Percentiles rank a stretch among this genome's conserved stretches.
phyloP scores from a whole-genome alignment of 92 coral and sea anemone species.

The Epizoanthus scotinus region DNA sequence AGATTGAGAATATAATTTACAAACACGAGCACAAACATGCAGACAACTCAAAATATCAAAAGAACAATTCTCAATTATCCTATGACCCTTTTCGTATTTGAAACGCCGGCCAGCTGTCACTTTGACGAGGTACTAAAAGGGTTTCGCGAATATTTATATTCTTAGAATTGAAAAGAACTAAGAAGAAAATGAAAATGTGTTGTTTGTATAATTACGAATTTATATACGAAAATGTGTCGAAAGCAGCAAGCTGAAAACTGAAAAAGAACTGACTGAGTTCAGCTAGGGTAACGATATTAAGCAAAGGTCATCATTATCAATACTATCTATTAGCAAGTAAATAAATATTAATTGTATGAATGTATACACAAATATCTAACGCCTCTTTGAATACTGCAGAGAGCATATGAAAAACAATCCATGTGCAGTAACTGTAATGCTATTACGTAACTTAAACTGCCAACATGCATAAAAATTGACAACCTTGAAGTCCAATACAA shows the following conservation, averaged over 20 bases:
- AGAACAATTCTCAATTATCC: neutral
- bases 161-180: neutral
- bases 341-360: neutral
- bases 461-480: neutral
- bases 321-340: neutral
- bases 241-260: constrained; percentile 13
- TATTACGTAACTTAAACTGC: too few relatives aligned
- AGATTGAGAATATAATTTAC: too few relatives aligned
- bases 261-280: neutral
- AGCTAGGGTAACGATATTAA: neutral
- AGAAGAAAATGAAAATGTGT: constrained; percentile 4
- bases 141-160: neutral
- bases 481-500: neutral
- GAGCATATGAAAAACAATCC: neutral
- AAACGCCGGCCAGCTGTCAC: constrained; percentile 1
- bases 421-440: neutral
- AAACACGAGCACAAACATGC: neutral
- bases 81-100: neutral
- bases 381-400: neutral
- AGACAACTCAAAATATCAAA: neutral
- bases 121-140: neutral
- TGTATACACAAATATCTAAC: neutral
- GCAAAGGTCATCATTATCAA: neutral
- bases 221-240: neutral
- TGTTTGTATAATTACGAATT: neutral